These are phyloP conservation scores for Malurus melanocephalus DNA, from an alignment of 2,113 vertebrate genomes.

Conservation along the genomic window DNA sequence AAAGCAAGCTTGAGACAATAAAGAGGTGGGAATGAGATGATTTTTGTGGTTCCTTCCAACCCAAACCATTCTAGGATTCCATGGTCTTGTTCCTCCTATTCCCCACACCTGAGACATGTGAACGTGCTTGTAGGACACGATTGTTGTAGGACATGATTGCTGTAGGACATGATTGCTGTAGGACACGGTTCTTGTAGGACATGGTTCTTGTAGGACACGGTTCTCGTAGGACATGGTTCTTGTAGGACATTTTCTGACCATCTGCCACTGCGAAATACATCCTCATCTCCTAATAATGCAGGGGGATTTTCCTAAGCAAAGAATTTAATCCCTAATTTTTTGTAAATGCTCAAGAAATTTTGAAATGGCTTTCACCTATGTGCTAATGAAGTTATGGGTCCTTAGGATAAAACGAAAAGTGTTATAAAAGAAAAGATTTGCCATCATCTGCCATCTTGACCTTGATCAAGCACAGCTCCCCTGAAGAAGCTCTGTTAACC, in stretches of 20 bases:
- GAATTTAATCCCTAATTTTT: not conserved
- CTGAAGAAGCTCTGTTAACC: fast-evolving
- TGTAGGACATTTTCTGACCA: not conserved
- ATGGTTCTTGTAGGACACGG: fast-evolving
- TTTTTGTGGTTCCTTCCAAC: too few species aligned
- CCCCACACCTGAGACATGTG: fast-evolving
- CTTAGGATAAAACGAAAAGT: not conserved
- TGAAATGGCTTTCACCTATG: not conserved
- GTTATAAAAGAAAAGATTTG: not conserved
- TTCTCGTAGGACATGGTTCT: fast-evolving
- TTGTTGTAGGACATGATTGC: not conserved
- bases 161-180: not conserved
- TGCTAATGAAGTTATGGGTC: not conserved
- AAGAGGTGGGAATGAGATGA: fast-evolving
- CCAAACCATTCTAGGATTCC: not conserved
- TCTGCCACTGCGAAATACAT: not conserved
- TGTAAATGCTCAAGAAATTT: not conserved
- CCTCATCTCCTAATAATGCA: not conserved
- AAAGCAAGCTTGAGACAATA: not conserved
- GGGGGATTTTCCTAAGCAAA: not conserved
- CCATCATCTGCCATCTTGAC: not conserved
- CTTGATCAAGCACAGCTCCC: not conserved
- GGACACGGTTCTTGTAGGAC: fast-evolving
- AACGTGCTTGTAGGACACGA: fast-evolving
- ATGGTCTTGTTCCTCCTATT: not conserved